Conservation (phyloP, 2,113 vertebrate species). For the Hemiprocne comata region DNA sequence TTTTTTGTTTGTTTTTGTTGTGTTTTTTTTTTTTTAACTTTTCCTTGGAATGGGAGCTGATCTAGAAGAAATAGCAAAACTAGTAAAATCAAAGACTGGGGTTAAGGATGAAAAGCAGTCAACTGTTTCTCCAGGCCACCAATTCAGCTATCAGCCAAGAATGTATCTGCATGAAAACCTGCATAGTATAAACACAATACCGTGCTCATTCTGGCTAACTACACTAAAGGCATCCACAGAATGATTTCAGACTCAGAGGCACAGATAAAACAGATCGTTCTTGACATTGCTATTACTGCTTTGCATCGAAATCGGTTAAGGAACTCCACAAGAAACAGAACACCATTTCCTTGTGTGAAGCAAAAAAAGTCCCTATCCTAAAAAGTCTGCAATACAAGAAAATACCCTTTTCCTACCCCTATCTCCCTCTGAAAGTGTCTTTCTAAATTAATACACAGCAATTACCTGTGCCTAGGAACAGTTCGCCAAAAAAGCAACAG, state of each 20-base stretch:
- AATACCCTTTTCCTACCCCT: background rate
- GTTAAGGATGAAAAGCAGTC: background rate
- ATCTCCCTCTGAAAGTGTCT: background rate
- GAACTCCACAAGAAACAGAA: background rate
- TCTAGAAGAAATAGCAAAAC: background rate
- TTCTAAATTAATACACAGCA: background rate
- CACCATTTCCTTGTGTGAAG: background rate
- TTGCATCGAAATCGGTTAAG: background rate
- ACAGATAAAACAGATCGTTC: background rate
- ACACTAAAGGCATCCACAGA: background rate
- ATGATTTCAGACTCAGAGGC: background rate
- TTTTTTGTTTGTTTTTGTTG: too few relatives aligned
- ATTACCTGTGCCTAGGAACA: background rate
- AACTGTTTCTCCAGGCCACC: constrained; percentile 2
- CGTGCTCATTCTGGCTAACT: background rate
- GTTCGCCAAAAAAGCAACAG: background rate
- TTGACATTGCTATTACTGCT: background rate
- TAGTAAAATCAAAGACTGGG: background rate
- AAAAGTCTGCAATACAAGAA: background rate
- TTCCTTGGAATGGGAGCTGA: background rate
- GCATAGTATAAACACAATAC: background rate
- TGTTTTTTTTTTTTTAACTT: background rate
- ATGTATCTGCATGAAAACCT: constrained; percentile 7
- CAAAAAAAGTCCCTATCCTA: background rate
- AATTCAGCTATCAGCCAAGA: constrained; percentile 17